Conservation (phyloP, 2,113 vertebrate species). For the Nipponia nippon region DNA sequence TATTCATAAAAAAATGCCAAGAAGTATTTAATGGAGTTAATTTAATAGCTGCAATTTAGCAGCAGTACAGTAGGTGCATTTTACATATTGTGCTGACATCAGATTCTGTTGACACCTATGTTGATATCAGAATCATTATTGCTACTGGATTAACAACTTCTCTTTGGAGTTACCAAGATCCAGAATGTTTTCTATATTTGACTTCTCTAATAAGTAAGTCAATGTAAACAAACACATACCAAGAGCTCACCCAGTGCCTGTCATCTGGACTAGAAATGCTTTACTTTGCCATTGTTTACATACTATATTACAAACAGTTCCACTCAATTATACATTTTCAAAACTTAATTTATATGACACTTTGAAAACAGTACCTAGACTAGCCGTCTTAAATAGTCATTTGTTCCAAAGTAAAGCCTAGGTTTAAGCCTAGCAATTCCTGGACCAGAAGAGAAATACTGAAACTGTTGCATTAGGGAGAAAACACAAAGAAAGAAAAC, state of each 20-base stretch:
- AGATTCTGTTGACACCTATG: neutral
- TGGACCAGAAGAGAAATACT: neutral
- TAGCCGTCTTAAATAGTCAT: neutral
- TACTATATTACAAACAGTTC: neutral
- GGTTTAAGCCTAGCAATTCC: neutral
- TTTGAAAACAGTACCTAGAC: neutral
- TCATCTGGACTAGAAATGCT: neutral
- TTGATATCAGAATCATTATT: neutral
- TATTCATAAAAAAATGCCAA: neutral
- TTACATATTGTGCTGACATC: neutral
- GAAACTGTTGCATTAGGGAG: neutral
- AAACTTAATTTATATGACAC: neutral
- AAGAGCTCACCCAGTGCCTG: neutral
- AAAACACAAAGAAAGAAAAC: neutral
- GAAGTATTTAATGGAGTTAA: neutral
- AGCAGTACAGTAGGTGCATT: neutral
- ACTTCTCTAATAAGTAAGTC: neutral
- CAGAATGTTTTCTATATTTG: neutral
- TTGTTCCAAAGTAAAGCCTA: neutral
- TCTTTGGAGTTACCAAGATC: neutral
- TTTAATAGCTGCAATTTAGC: neutral
- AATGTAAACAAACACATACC: neutral
- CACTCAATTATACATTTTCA: neutral
- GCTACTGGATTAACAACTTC: neutral
- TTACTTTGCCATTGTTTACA: neutral